Percentiles rank a stretch among this genome's conserved stretches.
phyloP scores from a whole-genome alignment of 2,888 invertebrate species.

The Venusia cambrica region DNA sequence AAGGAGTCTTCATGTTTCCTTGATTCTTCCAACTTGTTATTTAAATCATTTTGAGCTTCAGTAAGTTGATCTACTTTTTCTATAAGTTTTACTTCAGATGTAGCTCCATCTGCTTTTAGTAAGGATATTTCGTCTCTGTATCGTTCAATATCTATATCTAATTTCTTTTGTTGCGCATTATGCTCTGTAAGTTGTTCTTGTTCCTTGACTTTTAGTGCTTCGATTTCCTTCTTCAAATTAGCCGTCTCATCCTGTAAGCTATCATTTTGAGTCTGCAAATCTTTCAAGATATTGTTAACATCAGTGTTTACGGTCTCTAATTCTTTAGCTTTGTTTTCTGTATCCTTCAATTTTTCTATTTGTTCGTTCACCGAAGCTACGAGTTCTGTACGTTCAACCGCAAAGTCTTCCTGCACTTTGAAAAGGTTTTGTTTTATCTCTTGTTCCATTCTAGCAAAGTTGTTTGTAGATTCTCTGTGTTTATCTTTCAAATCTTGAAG shows the following conservation, averaged over 20 bases:
- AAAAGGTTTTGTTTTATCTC: slow-evolving; percentile 71
- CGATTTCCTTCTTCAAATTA: slow-evolving; percentile 65
- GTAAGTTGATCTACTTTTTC: slow-evolving; percentile 74
- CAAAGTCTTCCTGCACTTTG: slow-evolving; percentile 66
- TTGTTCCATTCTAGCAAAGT: slow-evolving; percentile 68
- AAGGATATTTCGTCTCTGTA: slow-evolving; percentile 68
- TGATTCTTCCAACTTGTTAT: slow-evolving; percentile 72
- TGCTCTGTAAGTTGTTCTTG: slow-evolving; percentile 58
- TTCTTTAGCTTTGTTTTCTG: slow-evolving; percentile 60
- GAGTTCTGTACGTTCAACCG: slow-evolving; percentile 59
- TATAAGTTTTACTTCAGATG: slow-evolving; percentile 70
- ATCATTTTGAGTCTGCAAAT: slow-evolving; percentile 55
- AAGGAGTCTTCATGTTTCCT: slow-evolving; percentile 71
- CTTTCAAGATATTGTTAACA: slow-evolving; percentile 49
- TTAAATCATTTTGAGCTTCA: slow-evolving; percentile 71
- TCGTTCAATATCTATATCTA: slow-evolving; percentile 69
- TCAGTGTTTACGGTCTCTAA: slow-evolving; percentile 49
- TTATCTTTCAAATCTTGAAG: slow-evolving; percentile 75
- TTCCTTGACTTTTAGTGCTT: slow-evolving; percentile 60
- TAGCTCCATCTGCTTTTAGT: slow-evolving; percentile 66
- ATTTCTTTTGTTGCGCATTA: slow-evolving; percentile 56
- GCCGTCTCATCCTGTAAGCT: slow-evolving; percentile 66
- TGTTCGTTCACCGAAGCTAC: slow-evolving; percentile 57
- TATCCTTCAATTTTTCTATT: slow-evolving; percentile 56
- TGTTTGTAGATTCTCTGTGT: slow-evolving; percentile 62